Percentiles rank a stretch among this genome's conserved stretches.
phyloP scores from a whole-genome alignment of 2,888 invertebrate genomes.

The Biston stratarius region DNA sequence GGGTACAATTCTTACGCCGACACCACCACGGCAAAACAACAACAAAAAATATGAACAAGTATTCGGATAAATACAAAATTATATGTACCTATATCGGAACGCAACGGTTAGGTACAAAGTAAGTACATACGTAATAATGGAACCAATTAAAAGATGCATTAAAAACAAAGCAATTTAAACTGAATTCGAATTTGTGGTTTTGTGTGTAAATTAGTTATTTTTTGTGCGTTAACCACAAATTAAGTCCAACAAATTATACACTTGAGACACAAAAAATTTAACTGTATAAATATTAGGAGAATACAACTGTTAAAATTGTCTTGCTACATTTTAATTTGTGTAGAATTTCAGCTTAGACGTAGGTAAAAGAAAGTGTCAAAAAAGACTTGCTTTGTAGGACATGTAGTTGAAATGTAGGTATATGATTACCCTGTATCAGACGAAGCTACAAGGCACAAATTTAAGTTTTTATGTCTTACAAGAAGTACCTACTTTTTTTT shows the following conservation, averaged over 20 bases:
- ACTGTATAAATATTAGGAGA: not conserved
- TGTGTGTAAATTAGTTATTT: not conserved
- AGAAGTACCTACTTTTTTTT: no score
- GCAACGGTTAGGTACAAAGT: not conserved
- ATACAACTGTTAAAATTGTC: not conserved
- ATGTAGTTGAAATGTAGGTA: no score
- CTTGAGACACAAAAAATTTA: not conserved
- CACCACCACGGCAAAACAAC: no score
- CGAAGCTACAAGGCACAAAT: no score
- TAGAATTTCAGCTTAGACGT: no score
- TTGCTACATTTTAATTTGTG: no score
- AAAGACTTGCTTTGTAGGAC: no score
- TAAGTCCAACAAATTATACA: not conserved
- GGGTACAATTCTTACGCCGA: no score
- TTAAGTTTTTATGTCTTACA: no score
- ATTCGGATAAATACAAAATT: not conserved
- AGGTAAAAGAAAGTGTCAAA: no score
- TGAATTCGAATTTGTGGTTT: not conserved
- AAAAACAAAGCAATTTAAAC: conserved; percentile 9
- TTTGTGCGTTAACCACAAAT: not conserved
- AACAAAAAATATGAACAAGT: not conserved
- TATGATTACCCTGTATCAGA: no score
- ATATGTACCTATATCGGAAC: no score
- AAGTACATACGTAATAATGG: not conserved
- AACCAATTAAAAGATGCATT: not conserved